Evolutionary conservation across 1,140 invertebrate species (phyloP), one percentile per base, ranked within the genome.

Genomic region (Panonychus citri): DNA sequence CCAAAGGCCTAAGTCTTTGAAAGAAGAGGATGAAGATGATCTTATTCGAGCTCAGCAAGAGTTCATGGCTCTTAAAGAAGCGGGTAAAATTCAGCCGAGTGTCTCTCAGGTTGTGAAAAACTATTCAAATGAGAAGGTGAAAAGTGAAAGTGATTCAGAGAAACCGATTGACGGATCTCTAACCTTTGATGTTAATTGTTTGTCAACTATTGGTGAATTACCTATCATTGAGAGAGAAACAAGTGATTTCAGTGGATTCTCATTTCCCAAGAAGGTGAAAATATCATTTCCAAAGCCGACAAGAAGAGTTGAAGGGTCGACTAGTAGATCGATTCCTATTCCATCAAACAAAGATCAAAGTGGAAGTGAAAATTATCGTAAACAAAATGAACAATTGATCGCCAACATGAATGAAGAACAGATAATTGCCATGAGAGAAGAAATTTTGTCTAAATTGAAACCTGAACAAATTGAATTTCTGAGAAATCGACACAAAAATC

Each of bases 401-500:
- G 34, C 53, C 1, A 40, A 42, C 24, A 60, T 61, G 60, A 54
- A 19, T n/a, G 2, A 13, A 27, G 51, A 61, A 4, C 60, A 61
- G 13, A 60, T 61, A 27, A 24, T 42, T 30, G 37, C 54, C 27
- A 43, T 48, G 28, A 25, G 56, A 48, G 19, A 37, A 15, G 51
- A 61, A 43, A 17, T 54, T 15, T 1, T 58, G n/a, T 42, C 34
- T 26, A 27, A 46, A 21, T 24, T 58, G 15, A 52, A 58, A 13
- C 57, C 57, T 3, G 27, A 56, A n/a, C 27, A 43, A 12, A 34
- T 56, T 3, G 37, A 54, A n/a, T 56, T 58, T 46, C 19, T 56
- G 0, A 25, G 42, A 25, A 30, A 54, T 7, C 17, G 39, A 54
- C n/a, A 24, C 3, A 55, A 55, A 55, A 56, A 56, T 7, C 25